Base-by-base conservation (phyloP, 23 tunicate genomes). In the Trididemnum clinides region DNA sequence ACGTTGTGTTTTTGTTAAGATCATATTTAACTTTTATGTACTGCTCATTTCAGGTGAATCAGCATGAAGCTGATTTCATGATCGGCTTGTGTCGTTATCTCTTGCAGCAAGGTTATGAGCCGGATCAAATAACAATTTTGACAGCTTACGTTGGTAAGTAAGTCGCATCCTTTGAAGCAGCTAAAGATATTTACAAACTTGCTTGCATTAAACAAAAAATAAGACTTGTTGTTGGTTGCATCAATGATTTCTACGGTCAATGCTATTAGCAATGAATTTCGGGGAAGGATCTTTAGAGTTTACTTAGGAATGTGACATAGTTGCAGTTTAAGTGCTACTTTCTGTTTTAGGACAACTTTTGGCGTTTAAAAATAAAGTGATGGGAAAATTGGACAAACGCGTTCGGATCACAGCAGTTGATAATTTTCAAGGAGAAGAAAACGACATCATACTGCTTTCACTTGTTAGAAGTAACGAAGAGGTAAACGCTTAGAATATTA, bases 101-200 rank as follows among this genome's bases (percentile, higher is more conserved):
- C 23, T 33, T 95, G 51, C 64, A 44, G 35, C 91, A 89, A 70
- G 98, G 90, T 6, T 89, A 95, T 72, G 25, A 50, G 34, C 94
- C 94, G 21, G 88, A 72, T 10, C 90, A 84, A 64, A 86, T 95
- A 27, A 95, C 98, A 6, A 95, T 95, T 15, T 86, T 92, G 10
- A 69, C 91, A 3, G 78, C 88, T 23, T 92, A 92, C 58, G 88
- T 89, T 0, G 91, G 91, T 87, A 21, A 22, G 64, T 26, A 2
- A 4, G n/a, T n/a, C n/a, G n/a, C n/a, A n/a, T n/a, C n/a, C n/a
- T n/a, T n/a, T n/a, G n/a, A n/a, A n/a, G n/a, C n/a, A n/a, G n/a
- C n/a, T n/a, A n/a, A n/a, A n/a, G n/a, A n/a, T n/a, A n/a, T n/a
- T n/a, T n/a, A n/a, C n/a, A n/a, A n/a, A n/a, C n/a, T n/a, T n/a